Evolutionary conservation across 92 coral and sea anemone genomes (phyloP), one percentile per base, ranked within the genome.

Genomic region (Umimayanthus kanabou): DNA sequence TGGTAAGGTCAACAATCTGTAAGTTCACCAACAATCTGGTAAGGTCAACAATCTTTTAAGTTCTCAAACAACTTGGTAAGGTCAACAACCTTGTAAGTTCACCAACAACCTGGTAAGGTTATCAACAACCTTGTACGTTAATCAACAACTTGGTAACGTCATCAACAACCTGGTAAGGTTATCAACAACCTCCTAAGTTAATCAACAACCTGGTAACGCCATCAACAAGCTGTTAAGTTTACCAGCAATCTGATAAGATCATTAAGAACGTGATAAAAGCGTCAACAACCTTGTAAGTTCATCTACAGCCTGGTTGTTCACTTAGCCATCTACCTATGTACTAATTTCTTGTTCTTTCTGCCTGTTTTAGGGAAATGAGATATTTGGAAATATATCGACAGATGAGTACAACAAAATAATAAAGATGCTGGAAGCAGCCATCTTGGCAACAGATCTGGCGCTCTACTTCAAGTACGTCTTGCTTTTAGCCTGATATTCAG

Each of bases 381-480:
- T 97, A 55, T 95, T 97, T 85, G 91, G 91, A 70, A 89, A 92
- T 26, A 65, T 97, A 79, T 82, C 99, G 15, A 93, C 99, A 66
- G 98, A 93, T 65, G 99, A 97, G 22, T 95, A 97, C 86, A 93
- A 95, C 90, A 76, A 72, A 64, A 89, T 93, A 67, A 93, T 95
- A 29, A 97, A 91, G 91, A 92, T 95, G 82, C 88, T 97, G 39
- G 99, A 97, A 82, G 87, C 93, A 78, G 90, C 93, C 80, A 97
- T 97, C 80, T 80, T 97, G 64, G 98, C 99, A 25, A 97, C 99
- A 75, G 99, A 97, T 89, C 91, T 97, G 70, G 99, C 99, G 26
- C 85, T 97, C 78, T 97, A 97, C 90, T 97, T 97, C 94, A 97
- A 97, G 99, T 97, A 91, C 89, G 98, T 92, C 73, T 25, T 53